These are phyloP conservation scores for Deroptyus accipitrinus DNA, from an alignment of 2,113 vertebrate species.

Conservation along the genomic window DNA sequence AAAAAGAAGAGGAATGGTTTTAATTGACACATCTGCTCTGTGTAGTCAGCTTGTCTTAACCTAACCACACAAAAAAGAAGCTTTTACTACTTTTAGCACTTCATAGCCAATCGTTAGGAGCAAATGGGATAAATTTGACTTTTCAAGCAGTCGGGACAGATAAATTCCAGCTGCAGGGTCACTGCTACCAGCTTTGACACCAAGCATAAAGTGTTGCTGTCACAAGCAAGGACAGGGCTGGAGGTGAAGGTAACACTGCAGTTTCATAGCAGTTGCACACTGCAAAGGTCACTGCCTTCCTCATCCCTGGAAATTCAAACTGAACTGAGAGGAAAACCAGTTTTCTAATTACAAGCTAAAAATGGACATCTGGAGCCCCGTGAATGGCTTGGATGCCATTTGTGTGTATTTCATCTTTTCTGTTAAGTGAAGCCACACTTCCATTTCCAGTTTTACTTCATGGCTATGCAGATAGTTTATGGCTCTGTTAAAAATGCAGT, in stretches of 20 bases:
- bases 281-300: background rate
- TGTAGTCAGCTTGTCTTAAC: constrained; percentile 67
- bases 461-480: constrained; percentile 37
- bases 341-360: constrained; percentile 14
- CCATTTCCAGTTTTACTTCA: constrained; percentile 21
- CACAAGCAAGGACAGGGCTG: background rate
- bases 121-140: constrained; percentile 53
- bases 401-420: constrained; percentile 35
- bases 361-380: constrained; percentile 26
- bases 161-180: constrained; percentile 53
- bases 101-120: constrained; percentile 18
- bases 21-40: constrained; percentile 64
- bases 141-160: constrained; percentile 29
- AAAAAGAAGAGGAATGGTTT: constrained; percentile 47
- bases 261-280: background rate
- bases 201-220: background rate
- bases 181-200: constrained; percentile 2
- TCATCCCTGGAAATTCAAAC: background rate
- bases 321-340: background rate
- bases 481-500: constrained; percentile 14
- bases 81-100: constrained; percentile 65
- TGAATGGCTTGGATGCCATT: background rate
- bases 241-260: background rate
- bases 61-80: constrained; percentile 60
- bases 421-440: constrained; percentile 45